These are phyloP conservation scores for Pseudopodoces humilis DNA, from an alignment of 2,113 vertebrate genomes.

Conservation along the genomic window DNA sequence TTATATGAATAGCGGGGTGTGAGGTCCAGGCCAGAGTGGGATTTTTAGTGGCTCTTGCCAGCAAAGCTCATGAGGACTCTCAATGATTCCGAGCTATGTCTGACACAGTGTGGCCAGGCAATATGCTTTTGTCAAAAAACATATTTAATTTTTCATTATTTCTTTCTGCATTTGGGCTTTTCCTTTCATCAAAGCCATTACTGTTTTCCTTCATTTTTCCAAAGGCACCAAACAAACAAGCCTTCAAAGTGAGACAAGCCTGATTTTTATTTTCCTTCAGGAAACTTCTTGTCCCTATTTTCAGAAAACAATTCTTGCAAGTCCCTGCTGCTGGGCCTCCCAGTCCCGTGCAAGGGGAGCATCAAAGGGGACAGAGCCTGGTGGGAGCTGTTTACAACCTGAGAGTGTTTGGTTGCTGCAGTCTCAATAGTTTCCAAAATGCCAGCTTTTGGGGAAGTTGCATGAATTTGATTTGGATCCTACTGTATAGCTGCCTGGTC, in stretches of 20 bases:
- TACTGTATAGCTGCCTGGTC: background rate
- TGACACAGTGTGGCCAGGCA: background rate
- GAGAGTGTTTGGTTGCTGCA: background rate
- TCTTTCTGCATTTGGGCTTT: background rate
- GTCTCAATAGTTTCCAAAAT: background rate
- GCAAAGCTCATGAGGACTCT: background rate
- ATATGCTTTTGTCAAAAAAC: background rate
- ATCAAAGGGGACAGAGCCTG: background rate
- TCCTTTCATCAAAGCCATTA: background rate
- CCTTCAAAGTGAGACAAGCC: background rate
- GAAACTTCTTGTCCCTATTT: background rate
- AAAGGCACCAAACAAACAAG: background rate
- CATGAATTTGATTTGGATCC: background rate
- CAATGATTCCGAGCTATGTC: rapidly evolving
- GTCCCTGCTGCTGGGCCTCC: background rate
- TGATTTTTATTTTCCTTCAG: background rate
- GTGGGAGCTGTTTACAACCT: background rate
- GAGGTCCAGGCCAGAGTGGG: background rate
- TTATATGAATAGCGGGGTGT: rapidly evolving
- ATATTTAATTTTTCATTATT: background rate
- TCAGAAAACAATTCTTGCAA: background rate
- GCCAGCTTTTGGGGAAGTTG: background rate
- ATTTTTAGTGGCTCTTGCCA: background rate
- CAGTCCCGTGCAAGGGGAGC: rapidly evolving
- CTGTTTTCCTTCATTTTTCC: background rate